Base-by-base conservation (phyloP, 2,888 invertebrate genomes). In the Orthonevra nobilis region DNA sequence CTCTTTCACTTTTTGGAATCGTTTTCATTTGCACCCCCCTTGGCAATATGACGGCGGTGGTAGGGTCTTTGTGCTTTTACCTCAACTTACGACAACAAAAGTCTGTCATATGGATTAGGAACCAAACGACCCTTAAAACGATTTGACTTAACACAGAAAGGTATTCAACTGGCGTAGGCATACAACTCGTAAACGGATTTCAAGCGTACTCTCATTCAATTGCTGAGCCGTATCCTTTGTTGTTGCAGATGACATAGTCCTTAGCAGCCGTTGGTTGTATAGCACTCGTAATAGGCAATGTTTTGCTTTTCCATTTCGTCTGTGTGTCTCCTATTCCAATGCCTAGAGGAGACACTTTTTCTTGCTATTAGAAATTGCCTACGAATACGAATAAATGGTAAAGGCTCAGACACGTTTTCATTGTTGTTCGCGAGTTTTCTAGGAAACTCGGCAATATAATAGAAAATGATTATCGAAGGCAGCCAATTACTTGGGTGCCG, bases 51-150 rank as follows among this genome's bases (percentile, higher is more conserved):
- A n/a, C n/a, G 40, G 38, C 20, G 44, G 10, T 10, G 28, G 38
- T 17, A 44, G 44, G 30, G 58, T 38, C 30, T 48, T 32, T 50
- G 10, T 34, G 14, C 32, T 52, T 40, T 12, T 36, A 10, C 17
- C 15, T 40, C 48, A 23, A 28, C 60, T 60, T 42, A 10, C 23
- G 54, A 60, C 48, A 66, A 79, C 60, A 64, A 73, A 77, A 73
- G 79, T 60, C 73, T 79, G 66, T 73, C 73, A 68, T 56, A 66
- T 61, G 61, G 79, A 79, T 73, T 73, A 68, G 61, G 54, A 73
- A 61, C 66, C 66, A 79, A 79, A 79, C 73, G 73, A 73, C 73
- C 73, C 73, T 73, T 79, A 73, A 73, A 73, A 66, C 73, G 79
- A 79, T 73, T 79, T 79, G 56, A 73, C 79, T 64, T 77, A 54